Evolutionary conservation across 1,140 invertebrate genomes (phyloP).

Genomic region (Aradophagus sp.): DNA sequence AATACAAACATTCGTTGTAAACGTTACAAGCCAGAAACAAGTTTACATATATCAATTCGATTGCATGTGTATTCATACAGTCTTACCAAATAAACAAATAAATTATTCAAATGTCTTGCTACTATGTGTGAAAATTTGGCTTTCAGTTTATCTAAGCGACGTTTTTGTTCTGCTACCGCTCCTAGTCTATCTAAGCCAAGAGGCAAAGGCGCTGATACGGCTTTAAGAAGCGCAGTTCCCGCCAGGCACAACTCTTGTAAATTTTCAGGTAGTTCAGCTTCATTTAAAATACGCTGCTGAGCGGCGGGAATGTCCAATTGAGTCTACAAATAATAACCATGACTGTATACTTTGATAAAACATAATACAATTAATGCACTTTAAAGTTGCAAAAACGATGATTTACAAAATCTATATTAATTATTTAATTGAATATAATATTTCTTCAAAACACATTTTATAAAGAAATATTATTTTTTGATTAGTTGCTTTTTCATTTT

Average conservation of each 20-base stretch:
- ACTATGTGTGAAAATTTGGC: constrained; percentile 89
- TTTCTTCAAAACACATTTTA: too few relatives aligned
- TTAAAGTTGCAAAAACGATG: too few relatives aligned
- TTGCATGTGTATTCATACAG: too few relatives aligned
- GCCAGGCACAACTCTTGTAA: constrained; percentile 86
- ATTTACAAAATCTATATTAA: too few relatives aligned
- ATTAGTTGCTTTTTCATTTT: too few relatives aligned
- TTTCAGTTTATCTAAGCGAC: constrained; percentile 87
- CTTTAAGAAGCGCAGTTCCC: constrained; percentile 85
- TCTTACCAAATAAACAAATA: constrained; percentile 93
- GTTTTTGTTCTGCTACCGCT: constrained; percentile 92
- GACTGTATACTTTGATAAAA: too few relatives aligned
- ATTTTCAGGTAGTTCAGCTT: constrained; percentile 83
- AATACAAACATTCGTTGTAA: too few relatives aligned
- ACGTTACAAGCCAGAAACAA: too few relatives aligned
- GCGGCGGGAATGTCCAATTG: constrained; percentile 84
- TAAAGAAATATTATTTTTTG: too few relatives aligned
- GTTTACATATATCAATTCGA: too few relatives aligned
- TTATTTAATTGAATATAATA: too few relatives aligned
- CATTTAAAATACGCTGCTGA: constrained; percentile 82
- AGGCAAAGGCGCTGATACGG: constrained; percentile 77
- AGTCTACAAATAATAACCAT: constrained; percentile 66
- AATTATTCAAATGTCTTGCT: constrained; percentile 91
- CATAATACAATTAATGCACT: too few relatives aligned
- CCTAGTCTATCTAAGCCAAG: constrained; percentile 78